Conservation (phyloP, 2,113 vertebrate genomes). For the Platysternon megacephalum region DNA sequence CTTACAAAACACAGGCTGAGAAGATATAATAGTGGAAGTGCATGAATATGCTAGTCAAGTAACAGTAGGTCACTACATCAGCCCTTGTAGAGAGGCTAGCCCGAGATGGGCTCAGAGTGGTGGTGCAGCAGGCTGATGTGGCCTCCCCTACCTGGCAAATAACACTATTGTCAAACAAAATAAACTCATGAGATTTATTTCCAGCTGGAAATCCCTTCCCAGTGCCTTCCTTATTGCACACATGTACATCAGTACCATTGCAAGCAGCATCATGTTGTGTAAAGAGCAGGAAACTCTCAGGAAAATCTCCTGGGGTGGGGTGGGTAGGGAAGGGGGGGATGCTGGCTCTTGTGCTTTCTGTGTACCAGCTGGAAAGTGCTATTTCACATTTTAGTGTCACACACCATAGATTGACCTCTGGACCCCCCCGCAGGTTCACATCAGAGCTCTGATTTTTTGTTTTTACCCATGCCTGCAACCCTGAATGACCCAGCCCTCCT, state of each 20-base stretch:
- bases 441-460: background rate
- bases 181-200: background rate
- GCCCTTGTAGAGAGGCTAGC: background rate
- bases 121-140: background rate
- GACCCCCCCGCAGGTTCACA: background rate
- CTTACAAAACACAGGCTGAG: background rate
- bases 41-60: background rate
- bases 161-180: background rate
- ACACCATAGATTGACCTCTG: background rate
- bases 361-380: background rate
- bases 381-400: background rate
- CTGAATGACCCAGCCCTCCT: background rate
- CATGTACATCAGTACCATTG: background rate
- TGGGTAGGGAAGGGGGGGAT: no score
- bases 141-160: background rate
- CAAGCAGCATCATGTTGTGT: background rate
- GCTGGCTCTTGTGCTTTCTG: background rate
- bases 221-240: background rate
- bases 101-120: background rate
- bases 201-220: background rate
- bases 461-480: background rate
- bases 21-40: background rate
- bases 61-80: background rate
- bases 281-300: background rate
- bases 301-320: background rate